A percentile compares a stretch with the other conserved stretches of the same genome.
Evolutionary conservation across 37 sponge, comb jelly and placozoan genomes (phyloP).

Genomic region (Ephydatia muelleri): DNA sequence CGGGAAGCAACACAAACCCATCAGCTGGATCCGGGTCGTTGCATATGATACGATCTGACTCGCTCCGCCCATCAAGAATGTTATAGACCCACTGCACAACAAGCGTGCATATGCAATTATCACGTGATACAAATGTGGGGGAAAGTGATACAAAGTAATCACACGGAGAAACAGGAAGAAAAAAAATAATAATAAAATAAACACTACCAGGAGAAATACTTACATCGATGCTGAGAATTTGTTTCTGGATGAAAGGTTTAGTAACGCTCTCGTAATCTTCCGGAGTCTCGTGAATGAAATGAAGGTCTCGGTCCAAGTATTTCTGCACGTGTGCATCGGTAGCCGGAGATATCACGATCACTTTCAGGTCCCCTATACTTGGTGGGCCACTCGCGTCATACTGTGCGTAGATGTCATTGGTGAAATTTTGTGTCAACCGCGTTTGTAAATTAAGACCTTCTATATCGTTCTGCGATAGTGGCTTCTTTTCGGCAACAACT

Average conservation of each 20-base stretch:
- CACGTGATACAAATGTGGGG: no score
- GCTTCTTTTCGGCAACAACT: conserved; percentile 64
- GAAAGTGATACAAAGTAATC: no score
- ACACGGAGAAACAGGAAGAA: no score
- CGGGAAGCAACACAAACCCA: conserved; percentile 91
- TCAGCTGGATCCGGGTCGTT: conserved; percentile 71
- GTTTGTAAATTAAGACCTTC: background rate
- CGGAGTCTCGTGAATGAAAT: conserved; percentile 81
- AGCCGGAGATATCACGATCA: conserved; percentile 87
- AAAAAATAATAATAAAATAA: no score
- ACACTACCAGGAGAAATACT: background rate
- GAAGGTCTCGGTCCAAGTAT: conserved; percentile 62
- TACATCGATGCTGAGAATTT: conserved; percentile 68
- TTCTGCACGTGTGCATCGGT: conserved; percentile 90
- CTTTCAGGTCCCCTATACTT: conserved; percentile 38
- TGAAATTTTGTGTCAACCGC: conserved; percentile 16
- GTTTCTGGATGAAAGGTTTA: conserved; percentile 73
- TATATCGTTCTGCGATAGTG: conserved; percentile 38
- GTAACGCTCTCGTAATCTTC: conserved; percentile 73
- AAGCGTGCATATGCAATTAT: no score
- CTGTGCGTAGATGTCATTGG: conserved; percentile 93
- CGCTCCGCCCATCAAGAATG: conserved; percentile 86
- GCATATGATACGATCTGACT: conserved; percentile 79
- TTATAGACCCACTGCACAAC: conserved; percentile 91
- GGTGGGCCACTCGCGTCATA: conserved; percentile 30